A percentile compares a stretch with the other conserved stretches of the same genome.
Conservation (phyloP, 2,113 vertebrate genomes). For the Notothenia coriiceps region DNA sequence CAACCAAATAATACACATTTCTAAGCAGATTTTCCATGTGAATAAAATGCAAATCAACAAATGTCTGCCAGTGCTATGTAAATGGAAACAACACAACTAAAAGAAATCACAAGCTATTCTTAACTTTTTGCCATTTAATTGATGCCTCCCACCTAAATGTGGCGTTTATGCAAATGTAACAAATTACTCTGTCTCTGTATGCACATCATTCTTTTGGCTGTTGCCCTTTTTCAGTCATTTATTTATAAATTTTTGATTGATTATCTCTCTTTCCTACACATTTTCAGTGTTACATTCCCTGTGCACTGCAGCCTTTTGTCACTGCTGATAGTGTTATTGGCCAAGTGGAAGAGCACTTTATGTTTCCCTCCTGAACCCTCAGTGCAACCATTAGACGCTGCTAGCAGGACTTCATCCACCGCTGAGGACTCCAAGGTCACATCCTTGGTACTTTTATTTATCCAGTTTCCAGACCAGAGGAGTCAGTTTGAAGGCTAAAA, state of each 20-base stretch:
- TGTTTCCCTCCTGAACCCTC: not conserved
- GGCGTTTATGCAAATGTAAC: slow-evolving; percentile 59
- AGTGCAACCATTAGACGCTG: slow-evolving; percentile 16
- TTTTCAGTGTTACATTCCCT: not conserved
- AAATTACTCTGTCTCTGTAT: slow-evolving; percentile 39
- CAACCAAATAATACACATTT: slow-evolving; percentile 31
- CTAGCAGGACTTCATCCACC: not conserved
- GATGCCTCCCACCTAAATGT: slow-evolving; percentile 42
- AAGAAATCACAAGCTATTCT: slow-evolving; percentile 45
- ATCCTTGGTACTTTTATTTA: slow-evolving; percentile 5
- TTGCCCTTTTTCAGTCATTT: not conserved
- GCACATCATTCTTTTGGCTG: not conserved
- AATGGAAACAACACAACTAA: not conserved
- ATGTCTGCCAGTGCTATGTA: too few species aligned
- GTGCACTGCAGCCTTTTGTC: not conserved
- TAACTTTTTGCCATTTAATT: slow-evolving; percentile 49
- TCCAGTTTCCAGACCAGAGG: not conserved
- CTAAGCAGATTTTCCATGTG: slow-evolving; percentile 28
- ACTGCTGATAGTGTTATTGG: slow-evolving; percentile 1
- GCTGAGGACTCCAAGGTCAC: slow-evolving; percentile 11
- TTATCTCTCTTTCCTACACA: not conserved
- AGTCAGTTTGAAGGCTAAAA: not conserved
- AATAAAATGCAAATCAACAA: slow-evolving; percentile 52
- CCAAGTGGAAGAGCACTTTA: not conserved
- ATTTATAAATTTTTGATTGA: slow-evolving; percentile 16